These are phyloP conservation scores for Diplodus puntazzo DNA, from an alignment of 2,797 vertebrate genomes.

Conservation along the genomic window DNA sequence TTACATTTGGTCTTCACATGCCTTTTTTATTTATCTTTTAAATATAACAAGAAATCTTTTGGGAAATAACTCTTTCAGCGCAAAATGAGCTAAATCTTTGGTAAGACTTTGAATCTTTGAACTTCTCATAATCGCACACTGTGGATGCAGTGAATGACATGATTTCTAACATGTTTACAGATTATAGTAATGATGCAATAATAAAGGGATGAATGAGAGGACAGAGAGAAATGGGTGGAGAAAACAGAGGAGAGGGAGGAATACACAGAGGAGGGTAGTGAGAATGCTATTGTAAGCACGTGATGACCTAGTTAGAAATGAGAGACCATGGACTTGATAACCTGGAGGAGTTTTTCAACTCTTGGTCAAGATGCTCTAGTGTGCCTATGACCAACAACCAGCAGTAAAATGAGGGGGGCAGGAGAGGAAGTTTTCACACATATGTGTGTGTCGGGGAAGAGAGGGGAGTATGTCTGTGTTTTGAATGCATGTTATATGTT, in stretches of 20 bases:
- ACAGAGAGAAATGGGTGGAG: conserved; percentile 36
- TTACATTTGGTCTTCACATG: not conserved
- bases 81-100: not conserved
- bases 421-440: not conserved
- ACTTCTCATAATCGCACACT: not conserved
- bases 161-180: conserved; percentile 14
- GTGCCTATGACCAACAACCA: conserved; percentile 56
- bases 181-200: conserved; percentile 23
- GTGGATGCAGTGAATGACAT: not conserved
- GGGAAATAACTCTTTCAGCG: not conserved
- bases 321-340: conserved; percentile 74
- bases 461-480: conserved; percentile 21
- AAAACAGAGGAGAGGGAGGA: conserved; percentile 54
- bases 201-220: conserved; percentile 38
- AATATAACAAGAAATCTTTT: not conserved
- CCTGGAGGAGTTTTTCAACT: conserved; percentile 69
- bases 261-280: conserved; percentile 58
- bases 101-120: not conserved
- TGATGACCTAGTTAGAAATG: conserved; percentile 84
- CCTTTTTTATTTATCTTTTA: not conserved
- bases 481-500: conserved; percentile 47
- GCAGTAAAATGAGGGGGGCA: conserved; percentile 26
- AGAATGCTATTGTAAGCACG: conserved; percentile 68
- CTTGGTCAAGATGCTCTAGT: conserved; percentile 63
- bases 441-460: conserved; percentile 18